These are phyloP conservation scores for Vesta saturnalis DNA, from an alignment of 2,888 invertebrate species.

Conservation along the genomic window DNA sequence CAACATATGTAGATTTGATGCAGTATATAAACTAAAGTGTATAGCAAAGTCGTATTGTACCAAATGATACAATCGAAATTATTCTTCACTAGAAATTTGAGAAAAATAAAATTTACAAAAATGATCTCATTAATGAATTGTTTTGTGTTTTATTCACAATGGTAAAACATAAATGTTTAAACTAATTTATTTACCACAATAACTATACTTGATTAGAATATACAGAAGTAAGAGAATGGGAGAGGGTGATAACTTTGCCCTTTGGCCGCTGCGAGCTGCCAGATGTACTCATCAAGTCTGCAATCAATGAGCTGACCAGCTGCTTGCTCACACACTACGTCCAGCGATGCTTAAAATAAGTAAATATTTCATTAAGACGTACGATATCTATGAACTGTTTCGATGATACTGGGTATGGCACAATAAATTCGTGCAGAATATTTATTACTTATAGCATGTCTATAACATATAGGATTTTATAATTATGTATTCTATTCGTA, in stretches of 20 bases:
- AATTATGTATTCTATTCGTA: no score
- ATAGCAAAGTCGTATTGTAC: no score
- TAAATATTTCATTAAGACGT: constrained; percentile 18
- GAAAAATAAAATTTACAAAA: background rate
- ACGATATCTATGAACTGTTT: background rate
- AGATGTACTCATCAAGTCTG: constrained; percentile 58
- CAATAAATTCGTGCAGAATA: no score
- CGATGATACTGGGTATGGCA: background rate
- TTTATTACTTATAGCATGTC: no score
- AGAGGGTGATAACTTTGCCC: constrained; percentile 50
- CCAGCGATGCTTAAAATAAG: constrained; percentile 30
- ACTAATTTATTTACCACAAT: constrained; percentile 43
- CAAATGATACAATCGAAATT: no score
- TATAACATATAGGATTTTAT: no score
- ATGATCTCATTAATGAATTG: background rate
- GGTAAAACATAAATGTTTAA: constrained; percentile 18
- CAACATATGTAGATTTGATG: no score
- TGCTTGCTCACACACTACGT: constrained; percentile 49
- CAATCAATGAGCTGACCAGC: constrained; percentile 58
- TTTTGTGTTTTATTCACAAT: background rate
- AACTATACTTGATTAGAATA: constrained; percentile 47
- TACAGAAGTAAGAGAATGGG: constrained; percentile 46
- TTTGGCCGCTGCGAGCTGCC: constrained; percentile 56
- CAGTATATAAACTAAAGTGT: no score
- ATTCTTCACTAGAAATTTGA: no score